Base-by-base conservation (phyloP, 2,797 vertebrate genomes). In the Crocidura indochinensis region DNA sequence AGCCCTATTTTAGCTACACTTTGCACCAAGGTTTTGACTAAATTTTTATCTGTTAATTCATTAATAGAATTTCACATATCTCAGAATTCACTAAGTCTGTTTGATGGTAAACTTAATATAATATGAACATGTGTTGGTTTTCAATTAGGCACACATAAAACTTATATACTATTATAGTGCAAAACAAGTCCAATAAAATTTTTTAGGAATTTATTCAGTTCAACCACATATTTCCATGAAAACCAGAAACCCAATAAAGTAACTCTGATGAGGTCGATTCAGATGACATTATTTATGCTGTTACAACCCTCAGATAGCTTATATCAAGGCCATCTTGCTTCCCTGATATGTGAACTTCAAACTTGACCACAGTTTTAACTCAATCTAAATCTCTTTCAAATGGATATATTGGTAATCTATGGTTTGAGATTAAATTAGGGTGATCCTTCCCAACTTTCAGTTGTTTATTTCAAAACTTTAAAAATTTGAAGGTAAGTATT, bases 171-270 rank as follows among this genome's bases (percentile, higher is more conserved):
- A 20, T 20, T 60, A 60, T 22, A 7, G 7, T 60, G 17, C 56
- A 60, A 60, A 20, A 7, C 17, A 19, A 60, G 56, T 20, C 22
- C 56, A 60, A 60, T 20, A 60, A 60, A 60, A 60, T 19, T 60
- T 19, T 60, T 60, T 17, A 60, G 7, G 56, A 60, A 60, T 20
- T 60, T 60, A 92, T 38, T 60, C 24, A 38, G 24, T 56, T 19
- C 27, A 85, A 47, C 12, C n/a, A 20, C 47, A 11, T 75, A 76
- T 87, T 7, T 62, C 62, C 44, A 56, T 5, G 14, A 29, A 88
- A 90, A 82, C 22, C 53, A 84, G n/a, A 91, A 91, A 8, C 12
- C 27, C 49, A 85, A 75, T 29, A 72, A 86, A 77, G 8, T 11
- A 3, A 79, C 11, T 85, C 56, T 27, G 8, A 17, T 17, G 72